Conservation (phyloP, 2,113 vertebrate species). For the Clarias batrachus region DNA sequence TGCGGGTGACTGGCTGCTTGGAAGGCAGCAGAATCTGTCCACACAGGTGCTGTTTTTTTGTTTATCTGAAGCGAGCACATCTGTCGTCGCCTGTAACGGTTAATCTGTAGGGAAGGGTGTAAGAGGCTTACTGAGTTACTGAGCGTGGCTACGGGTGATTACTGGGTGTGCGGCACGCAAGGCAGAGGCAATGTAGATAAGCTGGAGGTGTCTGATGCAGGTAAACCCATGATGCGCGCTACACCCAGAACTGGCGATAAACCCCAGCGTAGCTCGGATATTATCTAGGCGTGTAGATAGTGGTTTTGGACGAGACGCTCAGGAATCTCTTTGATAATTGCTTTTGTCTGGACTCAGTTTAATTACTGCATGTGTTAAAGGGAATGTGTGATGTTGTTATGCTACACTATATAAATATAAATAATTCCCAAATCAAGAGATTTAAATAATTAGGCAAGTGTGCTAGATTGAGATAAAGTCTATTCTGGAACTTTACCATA, state of each 20-base stretch:
- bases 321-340: slow-evolving; percentile 33
- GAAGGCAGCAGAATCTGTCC: slow-evolving; percentile 42
- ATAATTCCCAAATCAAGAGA: background rate
- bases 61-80: slow-evolving; percentile 70
- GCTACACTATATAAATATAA: background rate
- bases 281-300: slow-evolving; percentile 36
- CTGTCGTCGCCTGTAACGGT: slow-evolving; percentile 75
- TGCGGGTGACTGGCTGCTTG: slow-evolving; percentile 33
- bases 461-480: background rate
- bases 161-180: slow-evolving; percentile 73
- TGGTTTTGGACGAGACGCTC: slow-evolving; percentile 31
- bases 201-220: slow-evolving; percentile 77
- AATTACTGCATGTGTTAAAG: slow-evolving; percentile 1
- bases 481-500: background rate
- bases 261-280: slow-evolving; percentile 36
- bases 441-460: background rate
- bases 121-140: slow-evolving; percentile 79
- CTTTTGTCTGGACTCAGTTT: slow-evolving; percentile 28
- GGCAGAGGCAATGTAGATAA: slow-evolving; percentile 75
- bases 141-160: slow-evolving; percentile 76
- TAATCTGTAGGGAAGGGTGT: slow-evolving; percentile 80
- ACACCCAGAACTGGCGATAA: slow-evolving; percentile 62
- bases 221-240: slow-evolving; percentile 70
- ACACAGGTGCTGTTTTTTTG: slow-evolving; percentile 59
- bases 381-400: slow-evolving; percentile 9